Evolutionary conservation across 2,113 vertebrate genomes (phyloP).

Genomic region (Poeciliopsis retropinna): DNA sequence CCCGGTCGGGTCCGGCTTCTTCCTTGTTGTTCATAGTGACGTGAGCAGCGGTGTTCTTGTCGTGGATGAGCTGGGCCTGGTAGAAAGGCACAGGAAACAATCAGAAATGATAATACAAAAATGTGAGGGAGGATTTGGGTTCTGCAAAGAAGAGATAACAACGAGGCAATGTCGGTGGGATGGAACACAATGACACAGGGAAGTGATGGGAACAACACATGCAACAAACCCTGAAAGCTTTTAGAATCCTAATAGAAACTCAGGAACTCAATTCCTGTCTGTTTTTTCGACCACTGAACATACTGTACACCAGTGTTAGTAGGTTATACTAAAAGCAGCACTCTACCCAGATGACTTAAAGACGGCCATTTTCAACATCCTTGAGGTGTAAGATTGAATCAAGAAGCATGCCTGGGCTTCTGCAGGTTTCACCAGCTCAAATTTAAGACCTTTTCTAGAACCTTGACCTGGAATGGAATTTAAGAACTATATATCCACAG

Average conservation of each 20-base stretch:
- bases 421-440: too few relatives aligned
- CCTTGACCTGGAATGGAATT: too few relatives aligned
- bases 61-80: conserved; percentile 94
- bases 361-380: background rate
- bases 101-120: background rate
- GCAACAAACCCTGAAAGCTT: too few relatives aligned
- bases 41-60: conserved; percentile 90
- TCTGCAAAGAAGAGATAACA: too few relatives aligned
- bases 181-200: background rate
- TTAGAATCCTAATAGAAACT: background rate
- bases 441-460: too few relatives aligned
- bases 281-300: background rate
- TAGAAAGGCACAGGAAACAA: background rate
- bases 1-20: conserved; percentile 78
- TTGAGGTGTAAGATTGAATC: background rate
- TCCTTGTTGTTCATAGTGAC: conserved; percentile 72
- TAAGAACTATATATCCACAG: too few relatives aligned
- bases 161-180: too few relatives aligned
- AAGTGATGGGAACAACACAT: too few relatives aligned
- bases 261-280: background rate
- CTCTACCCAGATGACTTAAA: background rate
- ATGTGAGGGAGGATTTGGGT: background rate
- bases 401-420: background rate
- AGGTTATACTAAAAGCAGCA: too few relatives aligned
- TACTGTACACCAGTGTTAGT: background rate